Conservation (phyloP, 2,113 vertebrate species). For the Oncorhynchus mykiss region DNA sequence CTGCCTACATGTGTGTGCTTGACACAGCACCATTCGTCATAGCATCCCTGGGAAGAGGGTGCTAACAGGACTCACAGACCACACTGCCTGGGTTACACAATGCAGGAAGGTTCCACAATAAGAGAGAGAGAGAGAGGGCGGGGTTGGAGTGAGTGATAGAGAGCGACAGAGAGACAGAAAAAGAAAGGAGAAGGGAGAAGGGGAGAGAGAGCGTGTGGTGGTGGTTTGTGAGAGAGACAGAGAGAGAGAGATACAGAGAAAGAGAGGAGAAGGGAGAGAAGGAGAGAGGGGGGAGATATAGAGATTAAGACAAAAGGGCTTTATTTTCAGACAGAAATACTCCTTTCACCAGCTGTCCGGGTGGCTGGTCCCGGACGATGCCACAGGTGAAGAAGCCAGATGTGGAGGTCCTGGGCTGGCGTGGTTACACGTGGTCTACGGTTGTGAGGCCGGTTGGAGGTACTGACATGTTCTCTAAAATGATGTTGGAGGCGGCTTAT, state of each 20-base stretch:
- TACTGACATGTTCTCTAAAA: no score
- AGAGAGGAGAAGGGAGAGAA: neutral
- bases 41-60: neutral
- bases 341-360: no score
- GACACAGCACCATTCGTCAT: neutral
- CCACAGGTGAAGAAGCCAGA: no score
- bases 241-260: conserved; percentile 13
- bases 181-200: neutral
- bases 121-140: conserved; percentile 15
- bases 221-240: neutral
- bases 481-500: no score
- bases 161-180: neutral
- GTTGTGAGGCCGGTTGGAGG: no score
- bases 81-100: conserved; percentile 3
- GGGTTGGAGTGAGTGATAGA: conserved; percentile 4
- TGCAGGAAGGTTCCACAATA: conserved; percentile 26
- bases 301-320: no score
- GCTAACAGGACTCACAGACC: conserved; percentile 16
- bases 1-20: conserved; percentile 9
- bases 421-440: no score
- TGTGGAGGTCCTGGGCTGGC: no score
- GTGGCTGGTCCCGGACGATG: no score
- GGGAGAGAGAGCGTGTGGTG: no score
- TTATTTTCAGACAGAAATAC: no score
- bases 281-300: neutral